phyloP scores from a whole-genome alignment of 1,140 invertebrate species.

The Polyergus mexicanus region DNA sequence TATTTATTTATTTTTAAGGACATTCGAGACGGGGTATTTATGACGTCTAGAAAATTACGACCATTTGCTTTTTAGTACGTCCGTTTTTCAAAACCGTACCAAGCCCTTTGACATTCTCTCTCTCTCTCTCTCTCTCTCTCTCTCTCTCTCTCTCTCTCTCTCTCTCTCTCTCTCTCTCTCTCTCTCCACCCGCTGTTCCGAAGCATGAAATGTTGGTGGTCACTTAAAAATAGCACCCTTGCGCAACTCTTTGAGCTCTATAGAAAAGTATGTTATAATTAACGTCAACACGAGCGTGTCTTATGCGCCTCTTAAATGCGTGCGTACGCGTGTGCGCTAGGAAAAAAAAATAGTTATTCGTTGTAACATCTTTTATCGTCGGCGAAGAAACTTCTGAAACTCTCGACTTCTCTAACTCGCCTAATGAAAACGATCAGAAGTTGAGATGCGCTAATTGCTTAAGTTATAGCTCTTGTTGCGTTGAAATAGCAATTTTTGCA shows the following conservation, averaged over 20 bases:
- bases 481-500: slow-evolving; percentile 10
- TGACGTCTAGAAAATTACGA: slow-evolving; percentile 15
- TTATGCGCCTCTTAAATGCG: not conserved
- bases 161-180: too few relatives aligned
- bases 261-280: slow-evolving; percentile 48
- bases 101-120: slow-evolving; percentile 11
- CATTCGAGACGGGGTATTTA: not conserved
- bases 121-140: too few relatives aligned
- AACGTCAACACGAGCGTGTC: slow-evolving; percentile 17
- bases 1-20: not conserved
- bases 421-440: slow-evolving; percentile 47
- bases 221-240: slow-evolving; percentile 53
- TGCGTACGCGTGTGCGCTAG: not conserved
- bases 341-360: slow-evolving; percentile 10
- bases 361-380: not conserved
- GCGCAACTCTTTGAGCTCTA: not conserved
- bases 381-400: slow-evolving; percentile 18
- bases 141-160: too few relatives aligned
- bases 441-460: slow-evolving; percentile 27
- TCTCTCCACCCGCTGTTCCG: not conserved
- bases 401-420: slow-evolving; percentile 16
- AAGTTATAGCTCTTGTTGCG: slow-evolving; percentile 24
- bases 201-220: slow-evolving; percentile 41
- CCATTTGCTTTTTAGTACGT: slow-evolving; percentile 25
- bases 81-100: slow-evolving; percentile 20